Evolutionary conservation across 1,140 invertebrate species (phyloP), one percentile per base, ranked within the genome.

Genomic region (Caenorhabditis brenneri): DNA sequence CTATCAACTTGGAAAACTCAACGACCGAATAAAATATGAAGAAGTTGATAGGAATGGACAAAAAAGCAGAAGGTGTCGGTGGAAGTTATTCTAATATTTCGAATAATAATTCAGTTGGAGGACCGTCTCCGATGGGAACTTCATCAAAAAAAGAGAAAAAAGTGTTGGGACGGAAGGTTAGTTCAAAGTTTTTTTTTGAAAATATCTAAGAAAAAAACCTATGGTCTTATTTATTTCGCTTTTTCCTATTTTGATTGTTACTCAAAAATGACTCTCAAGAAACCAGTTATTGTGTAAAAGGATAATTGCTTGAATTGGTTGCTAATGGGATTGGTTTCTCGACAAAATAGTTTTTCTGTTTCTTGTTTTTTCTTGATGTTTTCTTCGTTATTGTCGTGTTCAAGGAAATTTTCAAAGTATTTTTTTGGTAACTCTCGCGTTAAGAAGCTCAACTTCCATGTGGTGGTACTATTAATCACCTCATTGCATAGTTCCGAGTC

Each of bases 281-380:
- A 55, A 55, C 39, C 39, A 12, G 39, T 42, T 12, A 6, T 12
- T 42, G 5, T 12, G 5, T 42, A 16, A 19, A 19, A 12, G 10
- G 24, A 1, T 65, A 33, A 33, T 65, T 65, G 29, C 24, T 65
- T 9, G 58, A 65, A 65, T 65, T 31, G 58, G 29, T 65, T 65
- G 58, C 58, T 65, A 65, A 65, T 65, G 5, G 58, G 58, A 65
- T 65, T 65, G 58, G 58, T 33, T 65, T 58, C n/a, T 58, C 22
- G 7, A 33, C n/a, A 33, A 65, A 33, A 65, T 7, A 65, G 19
- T 5, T 15, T 51, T 51, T 19, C 15, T 46, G 19, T n/a, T n/a
- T 27, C 53, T 55, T 29, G 53, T 29, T 55, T 29, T 55, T 55
- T n/a, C 22, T 46, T 46, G 10, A 16, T 46, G 42, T 46, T 4